Base-by-base conservation (phyloP, 1,140 invertebrate species). In the Uloborus diversus region DNA sequence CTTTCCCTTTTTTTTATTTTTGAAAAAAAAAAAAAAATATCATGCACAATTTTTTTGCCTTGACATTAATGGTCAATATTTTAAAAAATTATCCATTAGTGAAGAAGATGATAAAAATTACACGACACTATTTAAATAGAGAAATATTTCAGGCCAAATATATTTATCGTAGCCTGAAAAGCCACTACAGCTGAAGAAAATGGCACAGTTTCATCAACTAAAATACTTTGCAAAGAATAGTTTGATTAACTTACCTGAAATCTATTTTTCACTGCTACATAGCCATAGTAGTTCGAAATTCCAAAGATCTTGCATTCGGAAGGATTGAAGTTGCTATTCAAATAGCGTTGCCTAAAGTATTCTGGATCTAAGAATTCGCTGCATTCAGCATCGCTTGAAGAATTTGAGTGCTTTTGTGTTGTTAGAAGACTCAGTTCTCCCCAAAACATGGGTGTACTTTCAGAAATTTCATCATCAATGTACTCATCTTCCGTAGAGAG, bases 211-310 rank as follows among this genome's bases (percentile, higher is more conserved):
- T n/a, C n/a, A n/a, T n/a, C n/a, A n/a, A n/a, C n/a, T n/a, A n/a
- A n/a, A n/a, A n/a, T n/a, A n/a, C n/a, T n/a, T n/a, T n/a, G n/a
- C n/a, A n/a, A n/a, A n/a, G n/a, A n/a, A n/a, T n/a, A n/a, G n/a
- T n/a, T n/a, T n/a, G n/a, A n/a, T n/a, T n/a, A n/a, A n/a, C n/a
- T 17, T 82, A 85, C 85, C 83, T 84, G 84, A 80, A 85, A 85
- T 4, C 84, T 83, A 81, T 85, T 85, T 70, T 84, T 84, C 5
- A 81, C 70, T 0, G 83, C 82, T 5, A 86, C 84, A 32, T 83
- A 78, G 25, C 85, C 85, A 28, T 80, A 81, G 17, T 82, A 80
- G 14, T 83, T 64, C 9, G 84, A 83, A 4, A 82, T 42, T 3
- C 85, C 85, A 57, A 82, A 84, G 2, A 83, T 84, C 32, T 78